Evolutionary conservation across 1,140 invertebrate genomes (phyloP).

Genomic region (Andricus grossulariae): DNA sequence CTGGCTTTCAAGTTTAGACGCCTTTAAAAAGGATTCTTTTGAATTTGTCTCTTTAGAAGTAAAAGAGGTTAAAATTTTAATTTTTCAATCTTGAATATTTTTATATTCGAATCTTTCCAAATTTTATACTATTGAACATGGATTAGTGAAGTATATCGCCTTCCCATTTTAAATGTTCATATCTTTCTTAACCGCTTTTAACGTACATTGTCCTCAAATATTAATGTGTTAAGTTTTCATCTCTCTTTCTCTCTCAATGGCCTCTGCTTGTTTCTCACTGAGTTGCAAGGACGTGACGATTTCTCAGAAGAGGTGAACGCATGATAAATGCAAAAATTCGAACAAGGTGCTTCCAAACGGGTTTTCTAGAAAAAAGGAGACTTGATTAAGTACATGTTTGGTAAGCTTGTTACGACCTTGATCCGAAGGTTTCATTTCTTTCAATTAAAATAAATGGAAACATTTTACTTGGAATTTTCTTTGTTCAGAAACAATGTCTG

Average conservation of each 20-base stretch:
- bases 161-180: no score
- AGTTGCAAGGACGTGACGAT: not conserved
- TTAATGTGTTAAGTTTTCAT: no score
- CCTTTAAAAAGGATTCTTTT: no score
- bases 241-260: not conserved
- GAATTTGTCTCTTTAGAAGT: no score
- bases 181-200: no score
- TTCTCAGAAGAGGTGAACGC: not conserved
- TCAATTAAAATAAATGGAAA: not conserved
- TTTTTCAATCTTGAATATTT: no score
- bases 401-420: not conserved
- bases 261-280: not conserved
- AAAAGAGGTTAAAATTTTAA: no score
- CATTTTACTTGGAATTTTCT: not conserved
- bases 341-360: slow-evolving; percentile 8
- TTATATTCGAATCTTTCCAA: no score
- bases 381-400: not conserved
- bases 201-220: no score
- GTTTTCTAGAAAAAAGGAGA: not conserved
- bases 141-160: no score
- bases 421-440: not conserved
- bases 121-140: no score
- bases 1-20: no score
- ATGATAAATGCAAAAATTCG: not conserved
- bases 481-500: not conserved